A percentile compares a stretch with the other conserved stretches of the same genome.
phyloP scores from a whole-genome alignment of 1,140 invertebrate genomes.

The Drosophila prosaltans region DNA sequence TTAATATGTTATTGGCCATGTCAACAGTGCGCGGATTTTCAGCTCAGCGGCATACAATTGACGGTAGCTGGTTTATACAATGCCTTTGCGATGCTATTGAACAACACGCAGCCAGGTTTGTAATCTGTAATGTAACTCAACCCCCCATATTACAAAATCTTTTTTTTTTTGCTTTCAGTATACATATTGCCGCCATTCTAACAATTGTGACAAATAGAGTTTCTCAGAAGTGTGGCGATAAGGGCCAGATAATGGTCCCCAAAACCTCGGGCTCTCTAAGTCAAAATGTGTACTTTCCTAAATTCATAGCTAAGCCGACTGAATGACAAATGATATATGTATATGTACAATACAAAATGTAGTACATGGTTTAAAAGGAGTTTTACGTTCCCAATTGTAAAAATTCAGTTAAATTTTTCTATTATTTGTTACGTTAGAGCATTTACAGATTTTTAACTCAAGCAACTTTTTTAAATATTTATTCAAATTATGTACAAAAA shows the following conservation, averaged over 20 bases:
- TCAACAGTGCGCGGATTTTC: conserved; percentile 71
- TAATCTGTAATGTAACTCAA: too few species aligned
- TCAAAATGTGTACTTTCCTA: conserved; percentile 56
- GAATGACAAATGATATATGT: neutral
- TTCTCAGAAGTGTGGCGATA: conserved; percentile 51
- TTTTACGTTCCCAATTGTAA: too few species aligned
- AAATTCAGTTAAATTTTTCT: too few species aligned
- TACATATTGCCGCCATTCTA: conserved; percentile 72
- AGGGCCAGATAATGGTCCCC: conserved; percentile 65
- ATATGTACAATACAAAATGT: neutral
- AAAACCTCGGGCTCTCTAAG: conserved; percentile 30
- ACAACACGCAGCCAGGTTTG: conserved; percentile 49
- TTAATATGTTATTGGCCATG: conserved; percentile 69
- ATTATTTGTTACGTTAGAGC: too few species aligned
- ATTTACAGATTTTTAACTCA: too few species aligned
- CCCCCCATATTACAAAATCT: too few species aligned
- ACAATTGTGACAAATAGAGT: conserved; percentile 56
- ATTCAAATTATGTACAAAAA: too few species aligned
- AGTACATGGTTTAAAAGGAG: too few species aligned
- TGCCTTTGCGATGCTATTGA: conserved; percentile 58
- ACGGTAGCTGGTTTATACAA: conserved; percentile 80
- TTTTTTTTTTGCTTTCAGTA: conserved; percentile 26
- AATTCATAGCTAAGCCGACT: too few species aligned
- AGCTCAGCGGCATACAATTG: conserved; percentile 64
- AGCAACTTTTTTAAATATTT: too few species aligned